Evolutionary conservation across 2,113 vertebrate species (phyloP), one percentile per base, ranked within the genome.

Genomic region (Rhodinocichla rosea): DNA sequence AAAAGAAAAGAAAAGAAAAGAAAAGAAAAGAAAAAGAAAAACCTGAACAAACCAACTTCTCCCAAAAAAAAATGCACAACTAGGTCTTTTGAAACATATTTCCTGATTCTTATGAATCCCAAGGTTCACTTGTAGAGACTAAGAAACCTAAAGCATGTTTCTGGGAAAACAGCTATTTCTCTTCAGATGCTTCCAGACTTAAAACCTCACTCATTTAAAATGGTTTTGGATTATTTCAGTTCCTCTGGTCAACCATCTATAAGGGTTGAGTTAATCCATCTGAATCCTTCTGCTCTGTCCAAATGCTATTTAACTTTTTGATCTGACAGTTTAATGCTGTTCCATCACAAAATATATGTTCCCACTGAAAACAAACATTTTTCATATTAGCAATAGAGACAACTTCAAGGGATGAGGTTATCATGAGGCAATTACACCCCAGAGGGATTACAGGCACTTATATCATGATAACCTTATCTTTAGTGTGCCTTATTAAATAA

Each of bases 401-500:
- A 90, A 90, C 87, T 94, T 97, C 89, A 97, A 97, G 93, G 75
- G 40, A 92, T 95, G 88, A 96, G 95, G 96, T 97, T 97, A 97
- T 97, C 94, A 76, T 67, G 81, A 97, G 78, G 89, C 85, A 96
- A 97, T 96, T 96, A 71, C 39, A 93, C 95, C 86, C 95, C 84
- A 87, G 92, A 95, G 92, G 90, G 78, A 95, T 95, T 94, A 96
- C 88, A 94, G 74, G 64, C 90, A 92, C 75, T 97, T 97, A 60
- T 94, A 97, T 95, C 86, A 95, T 50, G 94, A 95, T 97, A 97
- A 96, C 87, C 88, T 95, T 96, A 95, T 94, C 94, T 96, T 92
- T 87, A 89, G 56, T 74, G 45, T 90, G 79, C 87, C 75, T 97
- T 95, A 91, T 94, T 96, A 95, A 96, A 96, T 83, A 96, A 91